A percentile compares a stretch with the other conserved stretches of the same genome.
Conservation (phyloP, 2,888 invertebrate species). For the Achlya flavicornis region DNA sequence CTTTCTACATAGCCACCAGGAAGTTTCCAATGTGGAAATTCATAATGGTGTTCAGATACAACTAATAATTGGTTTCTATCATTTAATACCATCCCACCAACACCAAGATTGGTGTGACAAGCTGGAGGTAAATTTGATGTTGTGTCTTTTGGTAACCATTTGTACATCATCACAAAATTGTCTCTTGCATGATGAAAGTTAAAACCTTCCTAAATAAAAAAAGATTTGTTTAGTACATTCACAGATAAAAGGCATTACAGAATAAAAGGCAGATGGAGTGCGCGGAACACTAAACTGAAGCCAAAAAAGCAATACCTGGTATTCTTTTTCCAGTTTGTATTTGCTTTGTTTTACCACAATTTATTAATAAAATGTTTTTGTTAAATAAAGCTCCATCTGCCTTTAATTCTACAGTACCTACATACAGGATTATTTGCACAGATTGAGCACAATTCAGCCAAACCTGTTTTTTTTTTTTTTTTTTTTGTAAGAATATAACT, state of each 20-base stretch:
- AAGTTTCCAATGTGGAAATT: slow-evolving; percentile 90
- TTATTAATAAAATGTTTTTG: too few species aligned
- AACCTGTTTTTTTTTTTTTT: too few species aligned
- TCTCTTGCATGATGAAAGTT: slow-evolving; percentile 94
- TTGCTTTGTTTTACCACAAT: too few species aligned
- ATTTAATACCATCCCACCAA: slow-evolving; percentile 94
- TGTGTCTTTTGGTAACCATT: slow-evolving; percentile 88
- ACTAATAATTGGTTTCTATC: slow-evolving; percentile 90
- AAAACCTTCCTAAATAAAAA: slow-evolving; percentile 87
- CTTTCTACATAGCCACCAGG: slow-evolving; percentile 96
- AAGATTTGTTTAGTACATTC: background rate
- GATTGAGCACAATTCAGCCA: too few species aligned
- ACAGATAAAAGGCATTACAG: background rate
- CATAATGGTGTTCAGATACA: slow-evolving; percentile 88
- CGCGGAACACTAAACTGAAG: too few species aligned
- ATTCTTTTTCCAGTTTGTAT: too few species aligned
- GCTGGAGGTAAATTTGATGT: slow-evolving; percentile 89
- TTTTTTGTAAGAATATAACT: too few species aligned
- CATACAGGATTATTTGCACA: too few species aligned
- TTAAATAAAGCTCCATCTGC: too few species aligned
- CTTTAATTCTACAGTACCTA: too few species aligned
- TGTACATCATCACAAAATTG: slow-evolving; percentile 90
- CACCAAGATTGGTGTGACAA: slow-evolving; percentile 91
- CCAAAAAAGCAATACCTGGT: too few species aligned
- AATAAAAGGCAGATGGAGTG: too few species aligned